Evolutionary conservation across 2,888 invertebrate genomes (phyloP), one percentile per base, ranked within the genome.

Genomic region (Cephus nigrinus): DNA sequence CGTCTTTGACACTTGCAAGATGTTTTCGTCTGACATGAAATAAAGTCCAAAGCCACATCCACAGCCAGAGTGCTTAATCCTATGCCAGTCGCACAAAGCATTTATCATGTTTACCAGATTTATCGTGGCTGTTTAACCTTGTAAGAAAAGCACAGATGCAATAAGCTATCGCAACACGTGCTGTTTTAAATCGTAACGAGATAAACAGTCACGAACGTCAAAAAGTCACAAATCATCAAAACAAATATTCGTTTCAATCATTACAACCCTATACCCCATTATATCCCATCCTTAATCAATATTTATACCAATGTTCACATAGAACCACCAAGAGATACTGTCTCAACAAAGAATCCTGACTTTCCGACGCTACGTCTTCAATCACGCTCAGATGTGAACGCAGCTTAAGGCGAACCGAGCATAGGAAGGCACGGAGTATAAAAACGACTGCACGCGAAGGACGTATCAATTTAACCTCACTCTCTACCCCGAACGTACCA

Each of bases 381-480:
- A 15, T 55, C 23, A 55, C 55, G 55, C 23, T 55, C 23, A 55
- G 5, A 55, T 55, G 55, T 15, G 23, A 55, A 55, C 23, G 55
- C 55, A 9, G 55, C 55, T 55, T 55, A 23, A 23, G 55, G 55
- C 55, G 55, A 55, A 9, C 55, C 23, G 23, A 55, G 23, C 55
- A 55, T 55, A 55, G 55, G 55, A 55, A 55, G 55, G 80, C 82
- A 82, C 81, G 75, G 78, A 82, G 83, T 84, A 86, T 84, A 87
- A 89, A 90, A 90, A 88, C 88, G 88, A 84, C 87, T 83, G 87
- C 84, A 82, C 80, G 79, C 88, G 90, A 91, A 91, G 91, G 91
- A 91, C 91, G 89, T 91, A 90, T 91, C 91, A 91, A 91, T 91
- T 91, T 89, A 90, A 87, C 82, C 87, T 85, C 86, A 87, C 91